phyloP scores from a whole-genome alignment of 2,113 vertebrate genomes.

The Terrapene triunguis region DNA sequence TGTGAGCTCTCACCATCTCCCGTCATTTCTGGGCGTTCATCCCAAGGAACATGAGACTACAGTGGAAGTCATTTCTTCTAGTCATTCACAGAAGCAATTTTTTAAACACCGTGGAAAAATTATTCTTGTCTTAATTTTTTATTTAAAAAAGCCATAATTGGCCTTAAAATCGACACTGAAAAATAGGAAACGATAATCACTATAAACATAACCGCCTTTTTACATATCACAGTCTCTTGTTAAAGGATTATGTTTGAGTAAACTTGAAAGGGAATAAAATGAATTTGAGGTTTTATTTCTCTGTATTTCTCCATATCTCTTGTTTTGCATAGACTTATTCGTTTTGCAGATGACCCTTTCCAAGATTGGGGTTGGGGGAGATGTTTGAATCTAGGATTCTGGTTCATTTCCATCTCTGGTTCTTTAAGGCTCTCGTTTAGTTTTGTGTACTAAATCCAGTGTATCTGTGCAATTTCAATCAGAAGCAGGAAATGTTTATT shows the following conservation, averaged over 20 bases:
- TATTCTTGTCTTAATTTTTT: background rate
- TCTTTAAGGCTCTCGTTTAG: background rate
- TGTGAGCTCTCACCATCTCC: background rate
- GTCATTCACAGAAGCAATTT: constrained; percentile 27
- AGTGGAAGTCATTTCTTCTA: background rate
- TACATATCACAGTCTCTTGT: background rate
- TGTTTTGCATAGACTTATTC: background rate
- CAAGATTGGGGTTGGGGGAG: background rate
- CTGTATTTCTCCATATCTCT: background rate
- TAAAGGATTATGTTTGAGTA: background rate
- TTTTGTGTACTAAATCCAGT: constrained; percentile 38
- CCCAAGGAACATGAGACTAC: background rate
- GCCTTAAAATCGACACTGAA: constrained; percentile 23
- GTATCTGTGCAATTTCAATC: constrained; percentile 78
- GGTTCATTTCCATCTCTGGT: background rate
- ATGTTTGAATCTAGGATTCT: background rate
- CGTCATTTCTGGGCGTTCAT: background rate
- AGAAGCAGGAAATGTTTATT: constrained; percentile 93
- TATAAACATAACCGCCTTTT: background rate
- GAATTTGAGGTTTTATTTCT: background rate
- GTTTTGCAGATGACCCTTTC: background rate
- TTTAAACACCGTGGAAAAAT: constrained; percentile 34
- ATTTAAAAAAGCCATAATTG: constrained; percentile 50
- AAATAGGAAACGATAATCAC: constrained; percentile 19
- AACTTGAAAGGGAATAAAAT: constrained; percentile 42